Evolutionary conservation across 2,888 invertebrate genomes (phyloP), one percentile per base, ranked within the genome.

Genomic region (Drosophila picticornis): DNA sequence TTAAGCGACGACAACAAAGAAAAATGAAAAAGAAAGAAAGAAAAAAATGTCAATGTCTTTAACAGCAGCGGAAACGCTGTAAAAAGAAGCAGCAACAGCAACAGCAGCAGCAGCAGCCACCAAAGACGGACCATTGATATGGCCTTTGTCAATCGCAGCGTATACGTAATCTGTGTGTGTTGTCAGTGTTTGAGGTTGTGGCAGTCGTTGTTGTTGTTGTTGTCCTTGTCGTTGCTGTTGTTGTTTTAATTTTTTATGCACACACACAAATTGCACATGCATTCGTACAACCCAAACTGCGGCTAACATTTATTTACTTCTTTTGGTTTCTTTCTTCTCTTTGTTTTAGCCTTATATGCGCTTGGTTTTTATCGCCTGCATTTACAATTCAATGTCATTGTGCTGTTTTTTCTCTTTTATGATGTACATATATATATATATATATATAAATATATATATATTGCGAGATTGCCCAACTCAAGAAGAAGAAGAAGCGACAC

Each of bases 321-420:
- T 40, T 13, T 50, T 52, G 46, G 43, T 57, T 62, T 27, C 50
- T 40, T 64, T 53, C 19, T 65, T 2, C 25, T 34, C 43, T 29
- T 34, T 32, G 34, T 56, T 56, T 57, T 19, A 16, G 10, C 40
- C 13, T 66, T 66, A 55, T 38, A 58, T 72, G 36, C 55, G 34
- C 38, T 38, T 34, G 51, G n/a, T 64, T 77, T 81, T 86, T 75
- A 84, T 74, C 82, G 75, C 62, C 55, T 72, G 72, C 67, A 72
- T 77, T 85, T 87, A 82, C 88, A 75, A 80, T 82, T 85, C 88
- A 85, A 85, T 82, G 90, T 84, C 88, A 87, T 64, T 56, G 48
- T 69, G 59, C 70, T 70, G 75, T 71, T 71, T 68, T 68, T 70
- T 51, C 57, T 22, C 59, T 36, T 43, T 53, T 43, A 50, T 48